Conservation (phyloP, 2,888 invertebrate species). For the Drosophila rubida region DNA sequence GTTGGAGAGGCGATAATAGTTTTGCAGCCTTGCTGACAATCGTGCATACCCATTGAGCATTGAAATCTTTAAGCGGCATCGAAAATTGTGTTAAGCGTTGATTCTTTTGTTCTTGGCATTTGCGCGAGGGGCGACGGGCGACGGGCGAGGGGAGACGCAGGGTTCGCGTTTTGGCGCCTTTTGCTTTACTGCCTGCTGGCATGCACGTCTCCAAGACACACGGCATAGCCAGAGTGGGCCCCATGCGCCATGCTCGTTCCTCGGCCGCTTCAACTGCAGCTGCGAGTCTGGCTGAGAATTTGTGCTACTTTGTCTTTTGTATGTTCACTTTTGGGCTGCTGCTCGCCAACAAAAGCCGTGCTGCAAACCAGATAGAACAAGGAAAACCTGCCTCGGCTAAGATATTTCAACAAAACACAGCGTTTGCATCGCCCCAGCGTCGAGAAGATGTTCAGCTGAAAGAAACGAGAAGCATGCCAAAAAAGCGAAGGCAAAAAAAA, state of each 20-base stretch:
- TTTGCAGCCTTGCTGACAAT: not conserved
- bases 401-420: constrained; percentile 64
- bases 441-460: constrained; percentile 1
- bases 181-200: constrained; percentile 66
- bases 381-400: constrained; percentile 42
- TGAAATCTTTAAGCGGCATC: constrained; percentile 6
- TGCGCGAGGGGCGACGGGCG: constrained; percentile 20
- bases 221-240: constrained; percentile 18
- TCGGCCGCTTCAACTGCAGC: constrained; percentile 8
- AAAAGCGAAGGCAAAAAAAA: constrained; percentile 14
- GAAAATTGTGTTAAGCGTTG: constrained; percentile 78
- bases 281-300: constrained; percentile 60
- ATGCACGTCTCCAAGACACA: constrained; percentile 68
- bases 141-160: constrained; percentile 2
- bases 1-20: too few species aligned
- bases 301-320: constrained; percentile 81
- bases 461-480: not conserved
- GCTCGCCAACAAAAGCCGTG: constrained; percentile 56
- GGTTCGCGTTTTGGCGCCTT: constrained; percentile 74
- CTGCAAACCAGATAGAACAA: constrained; percentile 14
- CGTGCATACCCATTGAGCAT: not conserved
- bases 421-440: constrained; percentile 61
- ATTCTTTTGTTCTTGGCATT: constrained; percentile 76
- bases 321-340: constrained; percentile 65
- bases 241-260: too few species aligned